Base-by-base conservation (phyloP, 2,797 vertebrate genomes). In the Myotis myotis region DNA sequence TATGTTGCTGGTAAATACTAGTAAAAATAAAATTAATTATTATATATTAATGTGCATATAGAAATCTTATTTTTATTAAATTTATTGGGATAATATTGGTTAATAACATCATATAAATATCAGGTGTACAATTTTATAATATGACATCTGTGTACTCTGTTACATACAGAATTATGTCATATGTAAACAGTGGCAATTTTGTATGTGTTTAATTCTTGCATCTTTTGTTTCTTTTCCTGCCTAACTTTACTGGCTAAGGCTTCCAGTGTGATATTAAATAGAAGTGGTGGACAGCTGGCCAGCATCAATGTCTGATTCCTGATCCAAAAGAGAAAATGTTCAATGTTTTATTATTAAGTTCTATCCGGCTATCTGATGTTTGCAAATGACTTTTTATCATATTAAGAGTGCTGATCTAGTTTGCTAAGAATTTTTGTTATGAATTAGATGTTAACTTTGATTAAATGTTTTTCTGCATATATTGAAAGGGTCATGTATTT, bases 271-370 rank as follows among this genome's bases (percentile, higher is more conserved):
- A 90, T n/a, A n/a, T 16, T n/a, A 36, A 62, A 71, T 13, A 90
- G 28, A 87, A 66, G 22, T 23, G 5, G 44, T 60, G 0, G 60
- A 20, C 16, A 90, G 25, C 20, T 15, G 6, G 13, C 23, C 60
- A 91, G 47, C 23, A 82, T 90, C 68, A 78, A 19, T 81, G 4
- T 20, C 25, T 70, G 53, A 81, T 44, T 84, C 2, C 28, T 75
- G n/a, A 96, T 28, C 17, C 68, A 68, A 94, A 91, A 87, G n/a
- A 81, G 15, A 88, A 85, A 86, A 89, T 78, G 13, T 82, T 66
- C 55, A 93, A 1, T 72, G 15, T 53, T 51, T 85, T 13, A n/a
- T 81, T 38, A 79, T 36, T 19, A 60, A 38, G 16, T 53, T 72
- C 16, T 49, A 74, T 15, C 60, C 16, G 23, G 38, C 19, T 49